Evolutionary conservation across 1,140 invertebrate species (phyloP), one percentile per base, ranked within the genome.

Genomic region (Dendroctonus valens): DNA sequence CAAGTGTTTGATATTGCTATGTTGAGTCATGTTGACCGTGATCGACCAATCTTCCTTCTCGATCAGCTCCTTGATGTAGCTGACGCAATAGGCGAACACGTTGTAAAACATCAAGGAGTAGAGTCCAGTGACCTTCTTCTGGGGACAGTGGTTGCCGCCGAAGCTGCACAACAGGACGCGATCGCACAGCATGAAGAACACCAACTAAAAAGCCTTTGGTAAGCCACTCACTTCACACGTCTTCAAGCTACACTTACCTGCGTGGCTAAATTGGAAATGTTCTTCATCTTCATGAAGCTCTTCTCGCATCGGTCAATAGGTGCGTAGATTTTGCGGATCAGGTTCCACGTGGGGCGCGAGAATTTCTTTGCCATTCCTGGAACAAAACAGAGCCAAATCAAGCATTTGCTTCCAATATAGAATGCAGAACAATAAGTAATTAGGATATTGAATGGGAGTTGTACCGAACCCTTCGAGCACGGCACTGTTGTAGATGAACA

Each of bases 31-130:
- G 67, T 86, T 86, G 5, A 91, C 86, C 62, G 88, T 89, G 0
- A 87, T 85, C 2, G 87, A 87, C 89, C 89, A 91, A 75, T 90
- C 87, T 73, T 90, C 86, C 71, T 89, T 90, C 50, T 86, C 85
- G 48, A 88, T 82, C 3, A 91, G 79, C 75, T 90, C 88, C 70
- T 86, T 85, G 7, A 90, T 84, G 75, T 91, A 91, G 63, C 83
- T 83, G 0, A 90, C 83, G 66, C 88, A 90, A 77, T 92, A 91
- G 0, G 89, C 86, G 55, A 90, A 81, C 2, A 91, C 89, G 74
- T 91, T 91, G 80, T 90, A 91, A 78, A 92, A 91, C 85, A 91
- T 89, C 5, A 92, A 79, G 0, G 88, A 88, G 75, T 92, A 92
- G 7, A 92, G 81, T 15, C 84, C 84, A 0, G 88, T 89, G 26